These are phyloP conservation scores for Cephus cinctus DNA, from an alignment of 1,140 invertebrate species.

Conservation along the genomic window DNA sequence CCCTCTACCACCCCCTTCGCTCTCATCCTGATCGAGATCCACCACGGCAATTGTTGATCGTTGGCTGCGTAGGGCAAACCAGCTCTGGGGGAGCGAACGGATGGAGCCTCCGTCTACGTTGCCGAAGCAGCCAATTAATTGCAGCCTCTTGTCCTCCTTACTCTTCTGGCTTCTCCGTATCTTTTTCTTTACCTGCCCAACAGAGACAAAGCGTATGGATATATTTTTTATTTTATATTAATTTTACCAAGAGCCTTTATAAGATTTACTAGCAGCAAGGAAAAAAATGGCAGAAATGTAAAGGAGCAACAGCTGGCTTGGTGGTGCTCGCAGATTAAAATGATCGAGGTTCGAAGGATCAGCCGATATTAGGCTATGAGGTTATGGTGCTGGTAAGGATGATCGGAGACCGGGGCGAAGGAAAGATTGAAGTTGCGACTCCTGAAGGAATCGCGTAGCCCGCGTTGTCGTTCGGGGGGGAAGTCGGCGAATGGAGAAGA, in stretches of 20 bases:
- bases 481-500: slow-evolving; percentile 2
- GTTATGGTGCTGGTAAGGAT: too few species aligned
- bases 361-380: too few species aligned
- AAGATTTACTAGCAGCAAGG: neutral
- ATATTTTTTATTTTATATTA: neutral
- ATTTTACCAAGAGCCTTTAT: too few species aligned
- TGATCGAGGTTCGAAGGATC: too few species aligned
- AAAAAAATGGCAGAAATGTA: too few species aligned
- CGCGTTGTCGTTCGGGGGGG: slow-evolving; percentile 17
- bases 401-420: too few species aligned
- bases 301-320: too few species aligned
- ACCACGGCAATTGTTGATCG: slow-evolving; percentile 45
- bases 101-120: slow-evolving; percentile 12
- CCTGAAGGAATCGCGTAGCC: slow-evolving; percentile 32
- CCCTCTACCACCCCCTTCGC: neutral
- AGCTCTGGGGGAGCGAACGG: neutral
- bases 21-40: slow-evolving; percentile 13
- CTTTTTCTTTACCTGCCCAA: too few species aligned
- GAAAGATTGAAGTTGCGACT: slow-evolving; percentile 40
- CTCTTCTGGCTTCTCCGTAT: too few species aligned
- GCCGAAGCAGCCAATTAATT: slow-evolving; percentile 34
- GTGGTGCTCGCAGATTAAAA: too few species aligned
- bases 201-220: neutral
- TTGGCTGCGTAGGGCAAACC: slow-evolving; percentile 21
- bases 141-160: too few species aligned